Evolutionary conservation across 2,888 invertebrate genomes (phyloP).

Genomic region (Zele albiditarsus): DNA sequence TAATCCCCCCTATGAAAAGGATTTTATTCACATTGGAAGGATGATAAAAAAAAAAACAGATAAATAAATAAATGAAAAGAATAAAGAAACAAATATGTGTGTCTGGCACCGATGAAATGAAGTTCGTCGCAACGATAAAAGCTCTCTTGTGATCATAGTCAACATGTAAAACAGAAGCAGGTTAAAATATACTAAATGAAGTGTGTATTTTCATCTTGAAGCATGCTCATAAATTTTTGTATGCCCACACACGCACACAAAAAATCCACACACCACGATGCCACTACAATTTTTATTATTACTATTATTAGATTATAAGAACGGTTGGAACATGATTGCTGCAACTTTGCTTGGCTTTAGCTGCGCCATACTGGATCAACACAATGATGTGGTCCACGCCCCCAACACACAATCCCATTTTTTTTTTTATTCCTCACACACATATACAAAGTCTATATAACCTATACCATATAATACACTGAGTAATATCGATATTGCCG

Average conservation of each 20-base stretch:
- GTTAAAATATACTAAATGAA: background rate
- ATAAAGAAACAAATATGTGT: background rate
- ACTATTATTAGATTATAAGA: conserved; percentile 11
- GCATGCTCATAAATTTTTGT: background rate
- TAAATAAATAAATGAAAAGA: background rate
- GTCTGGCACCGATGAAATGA: background rate
- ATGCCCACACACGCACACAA: background rate
- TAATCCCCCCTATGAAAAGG: background rate
- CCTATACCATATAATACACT: background rate
- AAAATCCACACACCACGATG: background rate
- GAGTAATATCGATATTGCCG: background rate
- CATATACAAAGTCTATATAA: background rate
- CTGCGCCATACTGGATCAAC: conserved; percentile 11
- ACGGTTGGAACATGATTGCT: background rate
- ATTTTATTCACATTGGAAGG: background rate
- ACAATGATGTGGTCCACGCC: background rate
- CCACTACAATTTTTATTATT: background rate
- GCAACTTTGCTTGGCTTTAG: background rate
- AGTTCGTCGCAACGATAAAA: background rate
- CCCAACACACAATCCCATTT: background rate
- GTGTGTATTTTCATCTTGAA: background rate
- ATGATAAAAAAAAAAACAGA: background rate
- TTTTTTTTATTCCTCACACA: background rate
- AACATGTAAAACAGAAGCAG: conserved; percentile 4
- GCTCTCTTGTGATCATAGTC: background rate